phyloP scores from a whole-genome alignment of 2,888 invertebrate species.

The Melipona bicolor region DNA sequence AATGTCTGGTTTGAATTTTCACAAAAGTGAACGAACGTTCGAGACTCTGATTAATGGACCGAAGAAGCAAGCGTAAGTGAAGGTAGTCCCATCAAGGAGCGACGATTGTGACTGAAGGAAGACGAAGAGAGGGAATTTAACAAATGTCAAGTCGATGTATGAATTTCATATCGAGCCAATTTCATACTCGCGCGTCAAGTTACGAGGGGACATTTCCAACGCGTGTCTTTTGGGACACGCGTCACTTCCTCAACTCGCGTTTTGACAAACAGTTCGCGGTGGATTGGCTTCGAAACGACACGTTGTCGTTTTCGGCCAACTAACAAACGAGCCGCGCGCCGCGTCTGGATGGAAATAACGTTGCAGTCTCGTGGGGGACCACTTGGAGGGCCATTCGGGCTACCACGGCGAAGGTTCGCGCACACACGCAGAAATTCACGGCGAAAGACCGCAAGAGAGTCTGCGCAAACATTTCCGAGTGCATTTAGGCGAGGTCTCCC shows the following conservation, averaged over 20 bases:
- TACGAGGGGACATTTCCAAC: neutral
- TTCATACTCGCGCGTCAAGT: no score
- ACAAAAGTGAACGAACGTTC: no score
- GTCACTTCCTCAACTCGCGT: constrained; percentile 30
- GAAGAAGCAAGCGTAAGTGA: no score
- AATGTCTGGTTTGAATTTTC: no score
- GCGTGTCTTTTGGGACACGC: neutral
- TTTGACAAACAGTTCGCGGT: constrained; percentile 25
- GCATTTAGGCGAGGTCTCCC: constrained; percentile 57
- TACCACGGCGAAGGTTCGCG: constrained; percentile 48
- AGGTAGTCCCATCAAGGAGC: no score
- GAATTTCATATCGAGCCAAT: no score
- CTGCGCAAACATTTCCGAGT: constrained; percentile 62
- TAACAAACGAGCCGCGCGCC: constrained; percentile 3
- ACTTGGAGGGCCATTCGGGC: constrained; percentile 7
- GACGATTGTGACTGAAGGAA: no score
- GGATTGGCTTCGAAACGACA: neutral
- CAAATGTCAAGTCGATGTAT: no score
- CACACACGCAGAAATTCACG: constrained; percentile 67
- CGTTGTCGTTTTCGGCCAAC: constrained; percentile 8
- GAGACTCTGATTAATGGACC: no score
- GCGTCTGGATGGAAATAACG: constrained; percentile 4
- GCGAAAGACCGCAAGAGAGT: constrained; percentile 62
- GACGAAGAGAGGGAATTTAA: no score
- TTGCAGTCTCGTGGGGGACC: neutral